Percentiles rank a stretch among this genome's conserved stretches.
These are phyloP conservation scores for Arge pagana DNA, from an alignment of 2,888 invertebrate genomes.

Conservation along the genomic window DNA sequence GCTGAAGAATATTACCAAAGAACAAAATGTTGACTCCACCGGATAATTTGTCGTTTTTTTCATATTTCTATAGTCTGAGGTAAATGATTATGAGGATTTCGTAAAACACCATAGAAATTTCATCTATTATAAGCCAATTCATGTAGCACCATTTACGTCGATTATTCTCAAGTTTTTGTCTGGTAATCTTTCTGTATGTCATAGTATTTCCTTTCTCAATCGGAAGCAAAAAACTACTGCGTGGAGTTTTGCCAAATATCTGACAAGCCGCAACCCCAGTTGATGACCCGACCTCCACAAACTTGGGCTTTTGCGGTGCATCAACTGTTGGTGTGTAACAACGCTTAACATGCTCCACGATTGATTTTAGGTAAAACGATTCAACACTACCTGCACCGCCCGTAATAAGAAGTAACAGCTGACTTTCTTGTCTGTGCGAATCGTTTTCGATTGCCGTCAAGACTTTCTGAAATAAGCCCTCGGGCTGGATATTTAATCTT, in stretches of 20 bases:
- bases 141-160: constrained; percentile 33
- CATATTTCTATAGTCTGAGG: constrained; percentile 28
- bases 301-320: constrained; percentile 18
- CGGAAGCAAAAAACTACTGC: constrained; percentile 25
- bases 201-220: constrained; percentile 31
- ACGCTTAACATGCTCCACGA: constrained; percentile 39
- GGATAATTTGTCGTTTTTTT: constrained; percentile 29
- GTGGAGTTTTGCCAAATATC: constrained; percentile 28
- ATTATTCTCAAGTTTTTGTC: constrained; percentile 27
- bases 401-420: constrained; percentile 39
- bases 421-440: not conserved
- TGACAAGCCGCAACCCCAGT: constrained; percentile 43
- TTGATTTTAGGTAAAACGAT: constrained; percentile 38
- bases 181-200: constrained; percentile 25
- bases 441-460: constrained; percentile 21
- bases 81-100: constrained; percentile 30
- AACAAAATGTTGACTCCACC: constrained; percentile 34
- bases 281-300: constrained; percentile 35
- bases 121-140: constrained; percentile 36
- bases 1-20: constrained; percentile 36
- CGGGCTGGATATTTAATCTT: constrained; percentile 28
- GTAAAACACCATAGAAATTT: constrained; percentile 40
- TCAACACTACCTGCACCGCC: constrained; percentile 33
- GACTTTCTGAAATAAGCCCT: constrained; percentile 20
- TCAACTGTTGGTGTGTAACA: constrained; percentile 27